These are phyloP conservation scores for Drosophila ustulata DNA, from an alignment of 2,888 invertebrate species.

Conservation along the genomic window DNA sequence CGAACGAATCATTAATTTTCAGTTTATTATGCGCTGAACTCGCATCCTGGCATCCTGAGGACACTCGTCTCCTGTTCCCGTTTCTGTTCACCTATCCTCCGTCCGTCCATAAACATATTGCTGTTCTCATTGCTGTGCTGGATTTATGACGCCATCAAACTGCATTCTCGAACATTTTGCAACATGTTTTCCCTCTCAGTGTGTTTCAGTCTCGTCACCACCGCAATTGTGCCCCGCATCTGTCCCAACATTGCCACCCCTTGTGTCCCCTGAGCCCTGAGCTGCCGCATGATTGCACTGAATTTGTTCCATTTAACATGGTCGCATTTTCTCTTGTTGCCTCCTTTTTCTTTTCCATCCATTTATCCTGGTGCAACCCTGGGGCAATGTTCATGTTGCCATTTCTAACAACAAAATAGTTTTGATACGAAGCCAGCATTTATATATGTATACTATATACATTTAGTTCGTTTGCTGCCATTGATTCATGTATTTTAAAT, in stretches of 20 bases:
- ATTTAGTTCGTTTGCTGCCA: not conserved
- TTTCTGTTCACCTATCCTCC: slow-evolving; percentile 14
- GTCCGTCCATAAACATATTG: slow-evolving; percentile 8
- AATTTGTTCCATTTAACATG: slow-evolving; percentile 72
- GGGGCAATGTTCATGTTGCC: slow-evolving; percentile 42
- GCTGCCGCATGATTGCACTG: slow-evolving; percentile 53
- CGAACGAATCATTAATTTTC: slow-evolving; percentile 59
- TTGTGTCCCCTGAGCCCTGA: slow-evolving; percentile 3
- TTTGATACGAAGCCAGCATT: slow-evolving; percentile 3
- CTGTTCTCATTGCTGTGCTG: slow-evolving; percentile 42
- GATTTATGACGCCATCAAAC: slow-evolving; percentile 74
- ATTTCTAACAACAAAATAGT: slow-evolving; percentile 27
- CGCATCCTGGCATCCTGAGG: slow-evolving; percentile 25
- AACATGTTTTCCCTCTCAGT: slow-evolving; percentile 64
- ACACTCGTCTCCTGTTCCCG: slow-evolving; percentile 1
- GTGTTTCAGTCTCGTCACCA: slow-evolving; percentile 27
- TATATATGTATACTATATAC: not conserved
- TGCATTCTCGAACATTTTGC: slow-evolving; percentile 73
- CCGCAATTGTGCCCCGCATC: not conserved
- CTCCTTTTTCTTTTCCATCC: slow-evolving; percentile 6
- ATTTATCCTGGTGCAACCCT: slow-evolving; percentile 53
- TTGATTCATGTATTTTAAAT: not conserved
- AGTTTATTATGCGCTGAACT: slow-evolving; percentile 48
- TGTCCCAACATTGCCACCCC: slow-evolving; percentile 18
- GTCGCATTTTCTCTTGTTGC: slow-evolving; percentile 49